A percentile compares a stretch with the other conserved stretches of the same genome.
These are phyloP conservation scores for Urosaurus nigricauda DNA, from an alignment of 2,797 vertebrate genomes.

Conservation along the genomic window DNA sequence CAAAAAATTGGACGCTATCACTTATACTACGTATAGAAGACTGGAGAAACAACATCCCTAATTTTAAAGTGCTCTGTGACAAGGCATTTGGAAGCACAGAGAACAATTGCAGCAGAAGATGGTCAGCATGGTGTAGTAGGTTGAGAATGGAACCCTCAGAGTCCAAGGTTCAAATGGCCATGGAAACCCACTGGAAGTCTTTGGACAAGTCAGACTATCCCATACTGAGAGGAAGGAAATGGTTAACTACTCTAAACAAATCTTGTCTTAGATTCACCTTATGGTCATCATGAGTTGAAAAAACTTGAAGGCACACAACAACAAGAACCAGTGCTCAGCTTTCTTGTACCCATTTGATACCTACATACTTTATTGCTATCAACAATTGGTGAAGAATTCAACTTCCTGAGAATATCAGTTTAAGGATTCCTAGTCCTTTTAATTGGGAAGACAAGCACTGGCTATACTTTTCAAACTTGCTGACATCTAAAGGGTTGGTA, in stretches of 20 bases:
- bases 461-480: neutral
- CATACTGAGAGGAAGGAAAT: no score
- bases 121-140: neutral
- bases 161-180: no score
- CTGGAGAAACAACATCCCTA: neutral
- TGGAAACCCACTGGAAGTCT: no score
- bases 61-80: neutral
- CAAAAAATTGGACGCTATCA: no score
- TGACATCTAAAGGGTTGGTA: neutral
- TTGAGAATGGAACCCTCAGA: no score
- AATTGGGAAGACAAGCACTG: neutral
- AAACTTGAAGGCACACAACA: neutral
- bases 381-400: neutral
- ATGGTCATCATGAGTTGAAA: no score
- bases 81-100: neutral
- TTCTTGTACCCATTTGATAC: neutral
- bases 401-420: neutral
- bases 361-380: neutral
- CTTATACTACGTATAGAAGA: no score
- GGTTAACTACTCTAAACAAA: no score
- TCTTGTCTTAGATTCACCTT: no score
- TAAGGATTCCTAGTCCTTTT: neutral
- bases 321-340: neutral
- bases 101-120: no score
- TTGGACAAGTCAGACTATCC: no score